A percentile compares a stretch with the other conserved stretches of the same genome.
These are phyloP conservation scores for Papilio demoleus DNA, from an alignment of 2,888 invertebrate species.

Conservation along the genomic window DNA sequence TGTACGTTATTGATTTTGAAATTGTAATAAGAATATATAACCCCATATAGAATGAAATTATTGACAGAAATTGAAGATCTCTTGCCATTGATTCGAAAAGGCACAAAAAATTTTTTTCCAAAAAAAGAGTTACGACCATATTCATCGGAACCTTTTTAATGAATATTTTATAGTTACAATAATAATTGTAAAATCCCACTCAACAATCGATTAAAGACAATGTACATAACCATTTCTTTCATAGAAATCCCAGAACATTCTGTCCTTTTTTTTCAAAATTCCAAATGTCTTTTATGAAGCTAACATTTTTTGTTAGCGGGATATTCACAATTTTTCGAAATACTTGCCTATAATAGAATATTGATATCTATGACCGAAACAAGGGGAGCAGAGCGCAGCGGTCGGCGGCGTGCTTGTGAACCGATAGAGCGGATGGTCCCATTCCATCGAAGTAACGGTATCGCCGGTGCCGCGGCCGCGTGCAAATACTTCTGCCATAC, in stretches of 20 bases:
- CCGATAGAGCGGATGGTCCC: constrained; percentile 76
- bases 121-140: neutral
- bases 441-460: constrained; percentile 73
- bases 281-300: no score
- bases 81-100: neutral
- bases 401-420: constrained; percentile 47
- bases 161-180: no score
- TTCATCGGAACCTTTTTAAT: neutral
- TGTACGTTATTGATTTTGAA: no score
- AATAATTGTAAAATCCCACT: no score
- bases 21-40: no score
- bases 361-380: constrained; percentile 26
- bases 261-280: neutral
- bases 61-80: neutral
- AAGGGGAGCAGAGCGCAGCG: constrained; percentile 19
- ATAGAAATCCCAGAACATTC: neutral
- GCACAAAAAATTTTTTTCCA: neutral
- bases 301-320: no score
- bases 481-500: constrained; percentile 58
- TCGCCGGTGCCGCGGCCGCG: constrained; percentile 50
- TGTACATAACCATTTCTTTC: neutral
- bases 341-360: neutral
- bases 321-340: neutral
- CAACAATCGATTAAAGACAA: neutral
- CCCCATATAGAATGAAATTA: no score